phyloP scores from a whole-genome alignment of 2,113 vertebrate species.

The Guaruba guarouba region DNA sequence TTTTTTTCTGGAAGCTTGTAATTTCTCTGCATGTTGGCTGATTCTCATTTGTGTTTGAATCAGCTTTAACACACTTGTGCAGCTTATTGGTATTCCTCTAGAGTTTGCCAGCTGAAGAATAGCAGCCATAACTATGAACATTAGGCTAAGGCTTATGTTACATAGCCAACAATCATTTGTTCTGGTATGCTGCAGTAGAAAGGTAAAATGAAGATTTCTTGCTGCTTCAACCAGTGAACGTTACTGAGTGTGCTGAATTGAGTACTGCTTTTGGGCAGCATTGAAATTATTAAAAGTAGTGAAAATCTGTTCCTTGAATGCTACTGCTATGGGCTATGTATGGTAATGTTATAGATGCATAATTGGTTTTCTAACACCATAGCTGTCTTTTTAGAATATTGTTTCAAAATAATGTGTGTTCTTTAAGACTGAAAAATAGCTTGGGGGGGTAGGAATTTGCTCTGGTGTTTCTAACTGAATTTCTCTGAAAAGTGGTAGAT shows the following conservation, averaged over 20 bases:
- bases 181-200: background rate
- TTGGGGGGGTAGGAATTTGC: accelerated
- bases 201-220: background rate
- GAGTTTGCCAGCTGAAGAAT: conserved; percentile 18
- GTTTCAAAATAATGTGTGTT: background rate
- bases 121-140: background rate
- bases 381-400: background rate
- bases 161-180: background rate
- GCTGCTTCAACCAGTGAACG: background rate
- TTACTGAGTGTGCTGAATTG: background rate
- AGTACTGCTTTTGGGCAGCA: background rate
- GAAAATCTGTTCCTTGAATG: background rate
- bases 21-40: background rate
- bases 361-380: background rate
- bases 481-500: background rate
- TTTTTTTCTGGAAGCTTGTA: background rate
- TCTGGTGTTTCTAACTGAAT: background rate
- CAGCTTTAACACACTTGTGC: background rate
- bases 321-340: background rate
- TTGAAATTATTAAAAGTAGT: background rate
- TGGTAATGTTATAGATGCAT: background rate
- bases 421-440: background rate
- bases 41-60: conserved; percentile 4
- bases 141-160: background rate
- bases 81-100: background rate